Percentiles rank a stretch among this genome's conserved stretches.
Evolutionary conservation across 2,113 vertebrate species (phyloP).

Genomic region (Perognathus longimembris): DNA sequence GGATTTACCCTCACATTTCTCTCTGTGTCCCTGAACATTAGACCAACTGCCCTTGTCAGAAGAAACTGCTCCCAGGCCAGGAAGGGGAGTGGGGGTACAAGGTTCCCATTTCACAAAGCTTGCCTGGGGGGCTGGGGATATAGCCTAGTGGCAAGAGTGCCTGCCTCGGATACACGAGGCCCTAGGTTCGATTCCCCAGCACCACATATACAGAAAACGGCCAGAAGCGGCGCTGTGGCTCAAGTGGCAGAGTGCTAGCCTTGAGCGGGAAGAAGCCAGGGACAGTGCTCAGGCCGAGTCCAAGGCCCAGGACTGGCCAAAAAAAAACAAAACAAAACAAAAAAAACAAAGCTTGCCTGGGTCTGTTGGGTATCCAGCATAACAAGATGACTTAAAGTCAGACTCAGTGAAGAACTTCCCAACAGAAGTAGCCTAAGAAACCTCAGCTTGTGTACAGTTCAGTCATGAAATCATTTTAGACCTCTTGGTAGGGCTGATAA

Average conservation of each 20-base stretch:
- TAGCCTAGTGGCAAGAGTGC: too few species aligned
- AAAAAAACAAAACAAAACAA: too few species aligned
- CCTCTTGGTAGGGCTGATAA: background rate
- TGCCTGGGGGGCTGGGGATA: too few species aligned
- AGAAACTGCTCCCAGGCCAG: background rate
- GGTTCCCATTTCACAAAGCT: background rate
- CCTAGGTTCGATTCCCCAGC: too few species aligned
- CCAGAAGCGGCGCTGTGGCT: too few species aligned
- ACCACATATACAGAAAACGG: too few species aligned
- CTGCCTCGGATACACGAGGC: too few species aligned
- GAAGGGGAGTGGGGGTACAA: background rate
- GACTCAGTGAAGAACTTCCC: slow-evolving; percentile 34
- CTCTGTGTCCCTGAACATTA: background rate
- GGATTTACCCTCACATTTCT: background rate
- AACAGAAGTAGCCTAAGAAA: background rate
- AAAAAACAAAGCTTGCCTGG: background rate
- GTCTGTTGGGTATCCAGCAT: background rate
- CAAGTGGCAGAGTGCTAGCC: too few species aligned
- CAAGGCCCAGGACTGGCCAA: too few species aligned
- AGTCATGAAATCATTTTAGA: background rate
- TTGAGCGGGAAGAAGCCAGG: too few species aligned
- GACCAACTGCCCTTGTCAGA: background rate
- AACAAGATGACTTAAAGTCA: background rate
- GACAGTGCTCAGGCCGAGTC: too few species aligned
- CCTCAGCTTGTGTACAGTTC: background rate